A percentile compares a stretch with the other conserved stretches of the same genome.
These are phyloP conservation scores for Neosilurus mollespiculum DNA, from an alignment of 2,797 vertebrate species.

Conservation along the genomic window DNA sequence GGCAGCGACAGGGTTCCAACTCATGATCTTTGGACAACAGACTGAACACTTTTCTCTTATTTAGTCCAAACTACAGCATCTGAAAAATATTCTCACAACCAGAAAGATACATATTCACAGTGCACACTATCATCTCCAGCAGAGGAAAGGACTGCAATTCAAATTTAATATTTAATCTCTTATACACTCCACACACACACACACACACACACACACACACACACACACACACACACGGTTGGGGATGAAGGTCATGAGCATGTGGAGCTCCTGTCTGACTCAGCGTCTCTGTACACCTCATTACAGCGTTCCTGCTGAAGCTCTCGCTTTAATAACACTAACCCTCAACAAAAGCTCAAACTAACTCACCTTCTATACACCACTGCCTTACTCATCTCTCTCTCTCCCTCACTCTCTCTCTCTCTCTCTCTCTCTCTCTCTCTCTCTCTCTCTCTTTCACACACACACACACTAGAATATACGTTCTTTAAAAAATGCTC, in stretches of 20 bases:
- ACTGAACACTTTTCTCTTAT: too few relatives aligned
- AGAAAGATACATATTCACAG: neutral
- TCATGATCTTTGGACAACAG: neutral
- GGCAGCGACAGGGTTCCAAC: neutral
- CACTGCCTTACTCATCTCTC: too few relatives aligned
- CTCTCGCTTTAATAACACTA: neutral
- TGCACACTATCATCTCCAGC: neutral
- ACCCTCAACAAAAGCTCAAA: neutral
- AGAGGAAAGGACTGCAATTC: neutral
- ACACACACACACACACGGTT: neutral
- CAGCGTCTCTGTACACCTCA: neutral
- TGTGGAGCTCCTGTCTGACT: neutral
- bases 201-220: neutral
- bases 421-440: too few relatives aligned
- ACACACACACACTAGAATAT: constrained; percentile 6
- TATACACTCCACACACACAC: neutral
- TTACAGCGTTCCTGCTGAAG: neutral
- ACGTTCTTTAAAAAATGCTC: neutral
- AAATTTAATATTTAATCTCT: neutral
- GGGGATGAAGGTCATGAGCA: neutral
- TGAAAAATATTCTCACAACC: neutral
- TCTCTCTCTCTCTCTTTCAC: too few relatives aligned
- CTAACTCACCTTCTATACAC: neutral
- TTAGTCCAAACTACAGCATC: neutral
- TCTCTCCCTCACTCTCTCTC: too few relatives aligned